phyloP scores from a whole-genome alignment of 2,888 invertebrate genomes.

The Corbicula japonica region DNA sequence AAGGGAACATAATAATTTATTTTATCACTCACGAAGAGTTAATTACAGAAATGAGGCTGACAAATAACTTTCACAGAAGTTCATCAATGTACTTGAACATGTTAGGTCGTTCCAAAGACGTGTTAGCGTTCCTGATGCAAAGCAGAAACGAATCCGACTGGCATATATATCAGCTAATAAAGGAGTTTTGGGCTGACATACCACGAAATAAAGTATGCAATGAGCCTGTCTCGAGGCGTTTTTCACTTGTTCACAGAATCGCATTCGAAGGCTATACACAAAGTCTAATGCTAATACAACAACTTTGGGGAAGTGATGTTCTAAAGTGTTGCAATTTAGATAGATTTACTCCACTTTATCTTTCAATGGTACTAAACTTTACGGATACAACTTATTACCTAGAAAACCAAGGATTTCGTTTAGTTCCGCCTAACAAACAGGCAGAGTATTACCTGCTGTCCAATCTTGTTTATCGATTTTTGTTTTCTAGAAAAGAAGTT shows the following conservation, averaged over 20 bases:
- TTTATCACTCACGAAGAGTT: neutral
- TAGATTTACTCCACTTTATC: constrained; percentile 1
- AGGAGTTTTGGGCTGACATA: neutral
- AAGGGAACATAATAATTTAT: neutral
- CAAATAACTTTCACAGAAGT: neutral
- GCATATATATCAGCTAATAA: neutral
- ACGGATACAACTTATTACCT: neutral
- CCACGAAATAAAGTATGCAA: neutral
- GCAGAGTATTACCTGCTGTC: neutral
- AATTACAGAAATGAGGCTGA: neutral
- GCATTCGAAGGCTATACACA: neutral
- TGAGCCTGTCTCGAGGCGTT: neutral
- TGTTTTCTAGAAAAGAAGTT: neutral
- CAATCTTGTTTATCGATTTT: neutral
- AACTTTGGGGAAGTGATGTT: constrained; percentile 7
- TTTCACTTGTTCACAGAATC: constrained; percentile 6
- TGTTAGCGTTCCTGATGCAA: neutral
- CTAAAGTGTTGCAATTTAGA: neutral
- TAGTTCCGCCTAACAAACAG: neutral
- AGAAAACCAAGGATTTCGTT: neutral
- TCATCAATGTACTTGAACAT: neutral
- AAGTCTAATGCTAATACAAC: neutral
- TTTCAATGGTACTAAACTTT: neutral
- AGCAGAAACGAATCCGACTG: neutral
- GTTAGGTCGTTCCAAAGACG: neutral